A percentile compares a stretch with the other conserved stretches of the same genome.
phyloP scores from a whole-genome alignment of 2,888 invertebrate species.

The Alviniconcha strummeri region DNA sequence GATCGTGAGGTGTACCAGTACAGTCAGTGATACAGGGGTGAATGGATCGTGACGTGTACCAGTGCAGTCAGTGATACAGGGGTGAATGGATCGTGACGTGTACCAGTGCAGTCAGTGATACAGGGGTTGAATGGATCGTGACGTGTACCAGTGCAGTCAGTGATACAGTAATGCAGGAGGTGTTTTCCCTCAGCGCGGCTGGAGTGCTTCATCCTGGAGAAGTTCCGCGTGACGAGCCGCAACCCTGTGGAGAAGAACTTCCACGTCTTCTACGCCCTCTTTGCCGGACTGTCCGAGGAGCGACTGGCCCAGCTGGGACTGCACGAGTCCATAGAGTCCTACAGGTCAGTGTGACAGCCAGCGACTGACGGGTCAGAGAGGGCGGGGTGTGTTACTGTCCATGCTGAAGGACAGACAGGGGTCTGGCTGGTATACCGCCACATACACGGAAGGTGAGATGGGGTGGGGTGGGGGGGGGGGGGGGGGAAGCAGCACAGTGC shows the following conservation, averaged over 20 bases:
- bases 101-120: too few species aligned
- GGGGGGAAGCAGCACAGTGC: too few species aligned
- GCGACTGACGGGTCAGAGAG: background rate
- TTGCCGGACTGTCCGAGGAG: slow-evolving; percentile 53
- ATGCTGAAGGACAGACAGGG: background rate
- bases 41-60: too few species aligned
- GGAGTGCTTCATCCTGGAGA: slow-evolving; percentile 62
- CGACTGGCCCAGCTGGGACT: slow-evolving; percentile 45
- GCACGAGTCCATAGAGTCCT: slow-evolving; percentile 45
- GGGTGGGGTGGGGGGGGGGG: too few species aligned
- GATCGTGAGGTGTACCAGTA: too few species aligned
- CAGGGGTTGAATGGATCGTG: too few species aligned
- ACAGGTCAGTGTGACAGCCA: slow-evolving; percentile 43
- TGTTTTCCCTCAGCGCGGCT: slow-evolving; percentile 51
- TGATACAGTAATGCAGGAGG: too few species aligned
- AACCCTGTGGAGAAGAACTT: slow-evolving; percentile 57
- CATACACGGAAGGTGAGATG: background rate
- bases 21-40: too few species aligned
- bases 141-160: too few species aligned
- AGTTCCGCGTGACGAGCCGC: slow-evolving; percentile 59
- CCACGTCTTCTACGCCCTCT: slow-evolving; percentile 62
- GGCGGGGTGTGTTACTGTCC: background rate
- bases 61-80: too few species aligned
- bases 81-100: too few species aligned
- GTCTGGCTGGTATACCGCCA: background rate